phyloP scores from a whole-genome alignment of 2,797 vertebrate species.

The Mormyrops attenuatus region DNA sequence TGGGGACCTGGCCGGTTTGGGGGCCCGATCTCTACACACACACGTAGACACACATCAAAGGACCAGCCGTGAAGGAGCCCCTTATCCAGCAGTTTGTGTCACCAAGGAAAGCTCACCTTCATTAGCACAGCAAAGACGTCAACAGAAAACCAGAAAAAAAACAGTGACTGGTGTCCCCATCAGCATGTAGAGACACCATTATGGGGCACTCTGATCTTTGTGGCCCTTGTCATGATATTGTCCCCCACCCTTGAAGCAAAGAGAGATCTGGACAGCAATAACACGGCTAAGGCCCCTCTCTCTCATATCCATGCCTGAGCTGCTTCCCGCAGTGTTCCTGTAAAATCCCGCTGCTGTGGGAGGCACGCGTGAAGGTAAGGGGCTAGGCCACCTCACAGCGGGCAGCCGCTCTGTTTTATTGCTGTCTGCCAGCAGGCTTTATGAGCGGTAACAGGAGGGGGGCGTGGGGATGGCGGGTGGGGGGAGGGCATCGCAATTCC shows the following conservation, averaged over 20 bases:
- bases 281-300: neutral
- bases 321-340: neutral
- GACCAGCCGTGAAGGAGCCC: neutral
- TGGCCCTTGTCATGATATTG: neutral
- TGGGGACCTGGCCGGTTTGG: neutral
- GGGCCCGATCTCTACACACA: neutral
- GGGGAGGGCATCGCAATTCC: neutral
- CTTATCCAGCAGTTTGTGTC: neutral
- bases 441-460: neutral
- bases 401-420: neutral
- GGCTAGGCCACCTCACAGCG: neutral
- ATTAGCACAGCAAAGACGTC: neutral
- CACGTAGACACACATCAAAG: neutral
- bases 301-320: neutral
- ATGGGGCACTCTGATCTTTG: neutral
- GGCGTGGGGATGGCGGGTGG: neutral
- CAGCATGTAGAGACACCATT: neutral
- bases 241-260: neutral
- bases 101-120: neutral
- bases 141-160: neutral
- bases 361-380: neutral
- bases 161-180: constrained; percentile 18
- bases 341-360: neutral
- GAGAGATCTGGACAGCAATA: neutral
- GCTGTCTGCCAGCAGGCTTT: neutral